Conservation (phyloP, 2,888 invertebrate species). For the Spilosoma lubricipeda region DNA sequence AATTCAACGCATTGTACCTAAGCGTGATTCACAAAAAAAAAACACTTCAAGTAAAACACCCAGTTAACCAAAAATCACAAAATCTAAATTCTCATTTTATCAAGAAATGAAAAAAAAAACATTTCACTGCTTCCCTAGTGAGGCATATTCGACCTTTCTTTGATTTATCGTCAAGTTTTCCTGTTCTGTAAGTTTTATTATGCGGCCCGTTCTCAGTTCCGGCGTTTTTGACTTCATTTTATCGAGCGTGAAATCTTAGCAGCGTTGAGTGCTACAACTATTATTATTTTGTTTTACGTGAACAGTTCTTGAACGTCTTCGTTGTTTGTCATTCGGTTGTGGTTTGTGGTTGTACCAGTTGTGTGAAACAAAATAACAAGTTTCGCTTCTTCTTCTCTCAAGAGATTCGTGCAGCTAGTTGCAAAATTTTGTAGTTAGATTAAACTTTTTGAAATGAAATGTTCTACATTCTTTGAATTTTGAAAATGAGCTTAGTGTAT, state of each 20-base stretch:
- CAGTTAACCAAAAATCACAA: constrained; percentile 13
- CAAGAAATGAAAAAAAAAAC: constrained; percentile 51
- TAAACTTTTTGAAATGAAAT: neutral
- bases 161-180: constrained; percentile 79
- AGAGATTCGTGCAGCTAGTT: neutral
- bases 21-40: neutral
- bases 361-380: neutral
- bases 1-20: neutral
- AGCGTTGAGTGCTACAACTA: constrained; percentile 30
- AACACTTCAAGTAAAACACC: neutral
- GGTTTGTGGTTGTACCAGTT: constrained; percentile 2
- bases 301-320: constrained; percentile 26
- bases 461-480: neutral
- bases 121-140: constrained; percentile 62
- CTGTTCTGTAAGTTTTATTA: constrained; percentile 75
- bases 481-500: no score
- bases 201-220: constrained; percentile 61
- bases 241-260: constrained; percentile 70
- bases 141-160: constrained; percentile 76
- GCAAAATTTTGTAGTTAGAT: neutral
- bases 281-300: constrained; percentile 43
- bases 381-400: neutral
- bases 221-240: constrained; percentile 73
- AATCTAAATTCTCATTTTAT: constrained; percentile 42
- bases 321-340: constrained; percentile 32